A percentile compares a stretch with the other conserved stretches of the same genome.
These are phyloP conservation scores for Lordiphosa clarofinis DNA, from an alignment of 1,140 invertebrate genomes.

Conservation along the genomic window DNA sequence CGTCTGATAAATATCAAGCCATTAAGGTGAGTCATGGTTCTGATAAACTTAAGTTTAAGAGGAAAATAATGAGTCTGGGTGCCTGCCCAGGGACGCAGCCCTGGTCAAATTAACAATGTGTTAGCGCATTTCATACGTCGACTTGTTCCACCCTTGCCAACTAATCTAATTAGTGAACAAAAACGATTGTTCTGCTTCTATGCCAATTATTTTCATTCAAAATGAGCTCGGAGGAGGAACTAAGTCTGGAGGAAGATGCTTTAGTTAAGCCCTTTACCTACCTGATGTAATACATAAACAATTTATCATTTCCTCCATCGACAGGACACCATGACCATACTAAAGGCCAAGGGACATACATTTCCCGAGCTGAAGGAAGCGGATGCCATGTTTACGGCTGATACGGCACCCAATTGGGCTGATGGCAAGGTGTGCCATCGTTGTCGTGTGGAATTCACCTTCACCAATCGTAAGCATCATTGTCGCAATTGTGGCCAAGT, in stretches of 20 bases:
- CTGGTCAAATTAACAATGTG: too few relatives aligned
- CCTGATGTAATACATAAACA: background rate
- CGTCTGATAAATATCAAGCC: conserved; percentile 92
- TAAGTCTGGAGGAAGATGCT: conserved; percentile 47
- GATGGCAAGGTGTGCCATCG: conserved; percentile 97
- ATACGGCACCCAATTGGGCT: conserved; percentile 97
- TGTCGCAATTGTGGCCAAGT: conserved; percentile 98
- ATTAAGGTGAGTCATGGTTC: conserved; percentile 84
- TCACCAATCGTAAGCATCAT: conserved; percentile 96
- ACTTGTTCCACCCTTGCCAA: too few relatives aligned
- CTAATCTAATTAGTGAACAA: conserved; percentile 41
- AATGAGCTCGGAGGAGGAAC: conserved; percentile 62
- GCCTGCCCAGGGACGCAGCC: too few relatives aligned
- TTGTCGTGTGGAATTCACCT: conserved; percentile 90
- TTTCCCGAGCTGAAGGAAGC: conserved; percentile 97
- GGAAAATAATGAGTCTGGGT: too few relatives aligned
- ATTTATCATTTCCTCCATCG: conserved; percentile 58
- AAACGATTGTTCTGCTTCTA: background rate
- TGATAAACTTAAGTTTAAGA: too few relatives aligned
- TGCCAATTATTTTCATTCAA: background rate
- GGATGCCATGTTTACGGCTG: conserved; percentile 98
- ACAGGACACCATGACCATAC: conserved; percentile 94
- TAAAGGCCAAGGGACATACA: conserved; percentile 96
- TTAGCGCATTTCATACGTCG: too few relatives aligned
- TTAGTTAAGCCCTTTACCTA: conserved; percentile 5